Conservation (phyloP, 2,797 vertebrate genomes). For the Rhincodon typus region DNA sequence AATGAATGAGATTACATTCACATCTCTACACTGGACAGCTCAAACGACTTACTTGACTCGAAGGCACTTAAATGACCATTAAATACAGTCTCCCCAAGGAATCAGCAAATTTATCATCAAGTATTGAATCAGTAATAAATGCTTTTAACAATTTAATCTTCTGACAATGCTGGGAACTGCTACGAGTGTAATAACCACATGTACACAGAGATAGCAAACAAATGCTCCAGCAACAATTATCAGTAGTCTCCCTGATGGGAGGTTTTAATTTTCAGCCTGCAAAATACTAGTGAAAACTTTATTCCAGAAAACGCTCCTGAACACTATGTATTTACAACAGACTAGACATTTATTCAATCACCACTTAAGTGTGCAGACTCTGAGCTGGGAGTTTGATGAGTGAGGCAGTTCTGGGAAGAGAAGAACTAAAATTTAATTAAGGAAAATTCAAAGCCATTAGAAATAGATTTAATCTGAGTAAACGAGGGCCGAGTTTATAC, state of each 20-base stretch:
- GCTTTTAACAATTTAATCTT: not conserved
- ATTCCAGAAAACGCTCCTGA: not conserved
- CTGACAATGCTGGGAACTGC: not conserved
- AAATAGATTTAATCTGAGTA: not conserved
- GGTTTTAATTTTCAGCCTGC: not conserved
- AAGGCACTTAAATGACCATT: not conserved
- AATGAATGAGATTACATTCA: not conserved
- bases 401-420: too few species aligned
- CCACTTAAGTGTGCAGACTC: too few species aligned
- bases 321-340: not conserved
- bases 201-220: not conserved
- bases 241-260: not conserved
- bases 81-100: not conserved
- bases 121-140: not conserved
- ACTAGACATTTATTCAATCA: not conserved
- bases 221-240: not conserved
- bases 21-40: not conserved
- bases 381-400: too few species aligned
- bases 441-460: not conserved
- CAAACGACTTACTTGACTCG: not conserved
- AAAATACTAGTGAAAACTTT: not conserved
- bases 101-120: not conserved
- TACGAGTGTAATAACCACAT: not conserved
- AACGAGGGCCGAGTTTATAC: not conserved
- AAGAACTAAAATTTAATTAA: too few species aligned